Base-by-base conservation (phyloP, 2,113 vertebrate genomes). In the Gopherus evgoodei region DNA sequence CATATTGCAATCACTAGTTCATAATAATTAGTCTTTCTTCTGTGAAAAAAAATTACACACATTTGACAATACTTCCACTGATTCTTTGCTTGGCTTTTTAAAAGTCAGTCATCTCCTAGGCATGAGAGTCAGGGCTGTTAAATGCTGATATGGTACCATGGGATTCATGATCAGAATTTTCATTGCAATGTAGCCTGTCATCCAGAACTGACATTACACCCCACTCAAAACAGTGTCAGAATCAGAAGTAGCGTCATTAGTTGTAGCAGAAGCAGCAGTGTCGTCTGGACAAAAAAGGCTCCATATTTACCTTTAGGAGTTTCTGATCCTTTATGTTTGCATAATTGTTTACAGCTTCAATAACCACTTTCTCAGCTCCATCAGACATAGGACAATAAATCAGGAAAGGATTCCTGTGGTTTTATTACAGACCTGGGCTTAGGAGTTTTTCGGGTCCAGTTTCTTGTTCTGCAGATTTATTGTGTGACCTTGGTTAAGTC, bases 141-240 rank as follows among this genome's bases (percentile, higher is more conserved):
- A 97, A 97, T 96, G 97, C 91, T 98, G 97, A 98, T 96, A 91
- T 79, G 96, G 97, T 97, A 94, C 95, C 98, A 94, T 53, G 98
- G 98, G 98, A 98, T 95, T 97, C 96, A 96, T 98, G 96, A 98
- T 98, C 96, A 96, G 97, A 97, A 98, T 97, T 98, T 97, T 98
- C 96, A 93, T 96, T 95, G 59, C 91, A 95, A 87, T 93, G 88
- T 56, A 96, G 88, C 88, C 94, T 93, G 91, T 98, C 97, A 96
- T 98, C 96, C 97, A 97, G 97, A 97, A 97, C 96, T 98, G 98
- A 98, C 97, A 97, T 98, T 98, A 97, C 53, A 35, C 92, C 96
- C 94, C 65, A 93, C 91, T 97, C 88, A 88, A 62, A 62, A 95
- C 94, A 96, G 90, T 90, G 96, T 95, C 93, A 93, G 85, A 93